These are phyloP conservation scores for Cryptocheilus praepositus DNA, from an alignment of 2,888 invertebrate species.

Conservation along the genomic window DNA sequence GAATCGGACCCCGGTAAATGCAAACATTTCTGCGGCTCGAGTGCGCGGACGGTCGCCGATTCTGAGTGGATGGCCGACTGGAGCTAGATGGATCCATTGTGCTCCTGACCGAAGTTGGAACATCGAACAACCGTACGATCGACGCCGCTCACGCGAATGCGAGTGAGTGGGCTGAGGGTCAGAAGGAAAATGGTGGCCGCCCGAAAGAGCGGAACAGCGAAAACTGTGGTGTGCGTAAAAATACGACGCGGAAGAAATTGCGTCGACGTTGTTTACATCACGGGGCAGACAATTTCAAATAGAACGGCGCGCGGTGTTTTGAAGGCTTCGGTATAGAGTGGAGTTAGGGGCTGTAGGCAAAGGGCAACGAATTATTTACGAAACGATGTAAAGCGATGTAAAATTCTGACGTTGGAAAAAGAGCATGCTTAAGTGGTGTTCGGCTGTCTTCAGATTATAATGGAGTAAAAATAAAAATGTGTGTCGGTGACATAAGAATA, in stretches of 20 bases:
- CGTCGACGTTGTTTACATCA: background rate
- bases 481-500: too few relatives aligned
- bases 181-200: conserved; percentile 2
- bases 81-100: conserved; percentile 19
- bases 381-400: too few relatives aligned
- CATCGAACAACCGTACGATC: conserved; percentile 50
- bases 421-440: too few relatives aligned
- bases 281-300: background rate
- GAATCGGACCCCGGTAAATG: conserved; percentile 57
- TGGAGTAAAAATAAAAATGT: too few relatives aligned
- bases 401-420: too few relatives aligned
- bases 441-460: too few relatives aligned
- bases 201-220: conserved; percentile 48
- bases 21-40: conserved; percentile 65
- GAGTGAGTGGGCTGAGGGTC: conserved; percentile 11
- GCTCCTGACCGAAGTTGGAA: conserved; percentile 44
- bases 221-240: conserved; percentile 24
- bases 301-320: too few relatives aligned
- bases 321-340: too few relatives aligned
- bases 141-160: conserved; percentile 23
- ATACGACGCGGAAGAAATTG: background rate
- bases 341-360: too few relatives aligned
- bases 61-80: conserved; percentile 54
- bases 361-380: too few relatives aligned
- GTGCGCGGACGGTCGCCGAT: conserved; percentile 47